phyloP scores from a whole-genome alignment of 2,113 vertebrate species.

The Leptobrachium ailaonicum region DNA sequence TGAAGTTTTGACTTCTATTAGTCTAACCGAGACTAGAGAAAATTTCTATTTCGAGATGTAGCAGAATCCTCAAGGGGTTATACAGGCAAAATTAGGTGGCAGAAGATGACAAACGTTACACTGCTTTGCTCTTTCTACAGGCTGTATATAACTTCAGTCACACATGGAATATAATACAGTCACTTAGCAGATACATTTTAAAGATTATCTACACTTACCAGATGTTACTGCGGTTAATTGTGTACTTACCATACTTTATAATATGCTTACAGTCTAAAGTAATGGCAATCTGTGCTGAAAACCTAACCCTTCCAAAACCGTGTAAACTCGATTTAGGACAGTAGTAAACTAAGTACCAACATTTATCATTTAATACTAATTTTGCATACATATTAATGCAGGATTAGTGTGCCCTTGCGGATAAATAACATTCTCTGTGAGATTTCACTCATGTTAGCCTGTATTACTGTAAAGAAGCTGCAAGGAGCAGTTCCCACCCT shows the following conservation, averaged over 20 bases:
- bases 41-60: slow-evolving; percentile 63
- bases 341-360: no score
- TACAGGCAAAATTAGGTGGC: slow-evolving; percentile 58
- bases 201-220: no score
- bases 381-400: no score
- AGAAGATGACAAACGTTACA: slow-evolving; percentile 48
- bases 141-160: not conserved
- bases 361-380: no score
- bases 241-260: not conserved
- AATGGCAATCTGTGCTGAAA: not conserved
- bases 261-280: not conserved
- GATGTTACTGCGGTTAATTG: not conserved
- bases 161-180: not conserved
- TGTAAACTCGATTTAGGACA: no score
- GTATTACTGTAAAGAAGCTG: no score
- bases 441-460: no score
- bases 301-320: not conserved
- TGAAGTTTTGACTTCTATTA: slow-evolving; percentile 72
- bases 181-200: not conserved
- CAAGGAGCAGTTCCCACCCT: no score
- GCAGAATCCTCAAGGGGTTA: slow-evolving; percentile 55
- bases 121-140: slow-evolving; percentile 55
- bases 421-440: no score
- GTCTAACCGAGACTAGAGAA: slow-evolving; percentile 60
- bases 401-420: no score